These are phyloP conservation scores for Drosophila punjabiensis DNA, from an alignment of 1,140 invertebrate species.

Conservation along the genomic window DNA sequence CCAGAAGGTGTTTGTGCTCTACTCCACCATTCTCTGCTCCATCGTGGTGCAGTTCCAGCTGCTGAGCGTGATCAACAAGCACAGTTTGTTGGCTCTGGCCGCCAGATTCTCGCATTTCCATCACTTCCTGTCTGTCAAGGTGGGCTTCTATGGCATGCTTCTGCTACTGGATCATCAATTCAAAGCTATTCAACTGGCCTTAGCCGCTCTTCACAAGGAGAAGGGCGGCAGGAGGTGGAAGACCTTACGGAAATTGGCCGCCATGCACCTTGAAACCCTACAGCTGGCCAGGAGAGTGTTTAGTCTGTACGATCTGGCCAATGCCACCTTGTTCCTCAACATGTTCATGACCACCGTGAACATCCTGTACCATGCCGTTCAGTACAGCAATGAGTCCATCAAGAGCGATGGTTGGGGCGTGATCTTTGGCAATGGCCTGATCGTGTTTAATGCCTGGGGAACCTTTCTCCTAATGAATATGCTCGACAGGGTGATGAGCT, in stretches of 20 bases:
- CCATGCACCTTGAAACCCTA: slow-evolving; percentile 45
- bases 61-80: not conserved
- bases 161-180: slow-evolving; percentile 56
- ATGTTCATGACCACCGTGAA: slow-evolving; percentile 54
- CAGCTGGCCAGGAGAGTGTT: slow-evolving; percentile 34
- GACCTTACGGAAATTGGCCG: slow-evolving; percentile 19
- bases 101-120: slow-evolving; percentile 21
- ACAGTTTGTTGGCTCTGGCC: slow-evolving; percentile 5
- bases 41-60: slow-evolving; percentile 39
- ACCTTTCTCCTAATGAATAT: slow-evolving; percentile 47
- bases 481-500: slow-evolving; percentile 39
- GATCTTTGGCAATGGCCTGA: slow-evolving; percentile 33
- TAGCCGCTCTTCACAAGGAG: slow-evolving; percentile 9
- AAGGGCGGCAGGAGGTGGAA: not conserved
- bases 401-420: slow-evolving; percentile 15
- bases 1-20: slow-evolving; percentile 26
- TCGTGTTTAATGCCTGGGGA: slow-evolving; percentile 16
- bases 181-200: slow-evolving; percentile 42
- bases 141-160: slow-evolving; percentile 34
- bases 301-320: slow-evolving; percentile 38
- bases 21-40: slow-evolving; percentile 19
- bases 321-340: slow-evolving; percentile 39
- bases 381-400: slow-evolving; percentile 52
- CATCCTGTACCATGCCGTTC: slow-evolving; percentile 66
- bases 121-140: slow-evolving; percentile 20